A percentile compares a stretch with the other conserved stretches of the same genome.
Evolutionary conservation across 2,797 vertebrate genomes (phyloP).

Genomic region (Podarcis lilfordi): DNA sequence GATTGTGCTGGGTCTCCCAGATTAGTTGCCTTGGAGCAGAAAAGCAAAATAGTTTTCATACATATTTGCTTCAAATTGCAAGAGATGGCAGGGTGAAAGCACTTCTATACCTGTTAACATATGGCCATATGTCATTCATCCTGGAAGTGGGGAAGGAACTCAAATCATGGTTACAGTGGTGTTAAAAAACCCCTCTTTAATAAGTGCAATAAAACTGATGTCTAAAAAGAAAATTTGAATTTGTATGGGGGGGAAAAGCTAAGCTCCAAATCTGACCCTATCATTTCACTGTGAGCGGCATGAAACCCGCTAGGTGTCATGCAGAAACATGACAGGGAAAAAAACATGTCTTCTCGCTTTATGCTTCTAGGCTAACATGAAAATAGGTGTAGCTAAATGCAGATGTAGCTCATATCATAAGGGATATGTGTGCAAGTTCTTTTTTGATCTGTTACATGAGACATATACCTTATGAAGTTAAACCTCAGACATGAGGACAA

Average conservation of each 20-base stretch:
- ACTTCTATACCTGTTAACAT: not conserved
- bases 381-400: too few relatives aligned
- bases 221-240: not conserved
- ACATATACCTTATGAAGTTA: not conserved
- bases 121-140: not conserved
- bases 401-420: not conserved
- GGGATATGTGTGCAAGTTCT: not conserved
- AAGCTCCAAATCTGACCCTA: not conserved
- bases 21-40: not conserved
- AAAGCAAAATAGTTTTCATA: not conserved
- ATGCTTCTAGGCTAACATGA: not conserved
- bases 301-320: not conserved
- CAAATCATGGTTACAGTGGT: not conserved
- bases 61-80: not conserved
- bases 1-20: not conserved
- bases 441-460: not conserved
- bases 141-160: too few relatives aligned
- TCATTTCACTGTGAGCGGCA: not conserved
- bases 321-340: not conserved
- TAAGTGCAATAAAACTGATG: not conserved
- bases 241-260: not conserved
- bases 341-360: not conserved
- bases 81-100: not conserved
- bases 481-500: not conserved
- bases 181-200: not conserved